Base-by-base conservation (phyloP, 1,140 invertebrate genomes). In the Aphelenchoides avenae region DNA sequence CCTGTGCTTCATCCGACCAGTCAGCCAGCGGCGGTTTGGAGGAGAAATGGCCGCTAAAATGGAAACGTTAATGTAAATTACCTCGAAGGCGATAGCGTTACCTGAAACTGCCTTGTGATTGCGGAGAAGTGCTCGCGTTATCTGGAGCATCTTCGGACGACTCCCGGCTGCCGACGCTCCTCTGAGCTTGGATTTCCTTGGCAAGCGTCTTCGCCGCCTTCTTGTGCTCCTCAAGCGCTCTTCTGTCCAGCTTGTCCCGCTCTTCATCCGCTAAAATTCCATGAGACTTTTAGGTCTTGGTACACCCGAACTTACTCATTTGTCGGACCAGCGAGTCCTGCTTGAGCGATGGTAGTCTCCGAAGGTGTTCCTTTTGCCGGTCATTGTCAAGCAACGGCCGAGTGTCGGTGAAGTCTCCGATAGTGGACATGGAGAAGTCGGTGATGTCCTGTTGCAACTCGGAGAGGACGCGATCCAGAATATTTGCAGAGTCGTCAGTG, bases 1-100 rank as follows among this genome's bases (percentile, higher is more conserved):
- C 65, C 51, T 77, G 72, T 1, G 73, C 73, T 44, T 77, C 73
- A 7, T 61, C 33, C 5, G 73, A 56, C 75, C 75, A 77, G 46
- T 64, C 59, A 6, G 31, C 15, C 11, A 40, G 11, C 20, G 27
- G 58, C 24, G 37, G 15, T 40, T 54, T 57, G 39, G 39, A 26
- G 31, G 27, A 57, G 3, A 24, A 34, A 20, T 18, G 40, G 40
- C 34, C 22, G 13, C 13, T 15, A 34, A 51, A 33, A n/a, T 53
- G 11, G 29, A 40, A 24, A 41, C 34, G 13, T 29, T 6, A 41
- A 31, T 31, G 30, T 31, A 15, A 26, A 31, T 47, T 57, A 26
- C 7, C 33, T 36, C 34, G 34, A 13, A 36, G 48, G 24, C 5
- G 3, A 4, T 54, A 15, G 7, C 47, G 50, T 26, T 57, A 1